Conservation (phyloP, 2,113 vertebrate genomes). For the Brachypteracias leptosomus region DNA sequence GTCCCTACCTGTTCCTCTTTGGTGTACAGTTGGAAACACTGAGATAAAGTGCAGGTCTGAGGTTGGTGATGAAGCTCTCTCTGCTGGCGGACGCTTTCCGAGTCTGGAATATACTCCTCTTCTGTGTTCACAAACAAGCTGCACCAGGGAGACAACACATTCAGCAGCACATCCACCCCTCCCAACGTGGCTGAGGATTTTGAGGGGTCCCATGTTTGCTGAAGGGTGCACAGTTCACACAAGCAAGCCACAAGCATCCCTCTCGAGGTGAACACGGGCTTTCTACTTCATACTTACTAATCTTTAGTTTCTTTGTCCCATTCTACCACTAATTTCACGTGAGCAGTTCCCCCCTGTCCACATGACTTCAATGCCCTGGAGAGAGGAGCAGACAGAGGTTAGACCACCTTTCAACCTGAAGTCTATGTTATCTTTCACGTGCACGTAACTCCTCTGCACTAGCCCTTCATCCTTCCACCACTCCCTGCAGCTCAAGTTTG, state of each 20-base stretch:
- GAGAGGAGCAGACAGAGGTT: not conserved
- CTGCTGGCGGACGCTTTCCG: constrained; percentile 94
- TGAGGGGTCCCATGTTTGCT: not conserved
- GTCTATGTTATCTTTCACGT: rapidly evolving
- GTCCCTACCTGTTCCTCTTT: constrained; percentile 94
- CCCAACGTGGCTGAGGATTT: not conserved
- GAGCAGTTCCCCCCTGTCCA: constrained; percentile 91
- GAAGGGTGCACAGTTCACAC: not conserved
- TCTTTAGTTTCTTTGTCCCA: constrained; percentile 99
- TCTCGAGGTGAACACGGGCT: not conserved
- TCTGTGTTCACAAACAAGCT: constrained; percentile 94
- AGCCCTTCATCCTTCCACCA: not conserved
- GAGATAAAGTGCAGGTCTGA: constrained; percentile 93
- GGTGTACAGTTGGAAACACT: constrained; percentile 99
- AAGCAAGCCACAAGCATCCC: not conserved
- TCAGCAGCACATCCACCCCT: not conserved
- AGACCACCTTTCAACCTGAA: not conserved
- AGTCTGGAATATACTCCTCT: constrained; percentile 96
- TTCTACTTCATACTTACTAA: constrained; percentile 83
- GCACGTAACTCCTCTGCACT: not conserved
- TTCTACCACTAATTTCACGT: constrained; percentile 96
- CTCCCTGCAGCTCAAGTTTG: not conserved
- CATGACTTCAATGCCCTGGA: constrained; percentile 92
- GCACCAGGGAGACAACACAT: not conserved
- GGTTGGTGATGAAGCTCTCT: constrained; percentile 93